phyloP scores from a whole-genome alignment of 2,797 vertebrate species.

The Poecilia wingei region DNA sequence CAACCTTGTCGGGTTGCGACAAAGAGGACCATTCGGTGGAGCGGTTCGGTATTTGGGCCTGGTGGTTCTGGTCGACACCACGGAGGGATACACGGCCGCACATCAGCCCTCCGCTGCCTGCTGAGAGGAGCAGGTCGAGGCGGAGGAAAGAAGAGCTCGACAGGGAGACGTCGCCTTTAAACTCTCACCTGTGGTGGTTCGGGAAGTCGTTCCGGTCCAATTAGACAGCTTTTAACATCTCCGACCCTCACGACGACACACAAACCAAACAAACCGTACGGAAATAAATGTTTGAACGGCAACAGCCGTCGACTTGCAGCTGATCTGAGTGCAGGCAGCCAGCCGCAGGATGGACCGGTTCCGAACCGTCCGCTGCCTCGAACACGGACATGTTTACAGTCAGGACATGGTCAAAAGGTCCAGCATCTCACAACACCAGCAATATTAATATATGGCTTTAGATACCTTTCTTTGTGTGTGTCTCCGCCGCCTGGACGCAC shows the following conservation, averaged over 20 bases:
- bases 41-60: background rate
- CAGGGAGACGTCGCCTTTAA: background rate
- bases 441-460: constrained; percentile 32
- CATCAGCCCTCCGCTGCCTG: constrained; percentile 1
- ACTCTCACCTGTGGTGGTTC: background rate
- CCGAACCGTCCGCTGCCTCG: constrained; percentile 1
- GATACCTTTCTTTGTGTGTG: constrained; percentile 86
- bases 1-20: background rate
- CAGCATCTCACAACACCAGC: background rate
- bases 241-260: background rate
- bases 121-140: background rate
- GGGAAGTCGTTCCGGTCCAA: background rate
- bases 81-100: background rate
- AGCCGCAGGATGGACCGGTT: background rate
- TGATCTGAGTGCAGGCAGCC: background rate
- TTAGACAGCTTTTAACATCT: background rate
- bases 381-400: background rate
- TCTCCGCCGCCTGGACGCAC: constrained; percentile 85
- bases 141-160: background rate
- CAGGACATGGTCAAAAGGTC: background rate
- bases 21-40: background rate
- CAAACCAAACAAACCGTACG: background rate
- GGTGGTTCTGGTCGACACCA: background rate
- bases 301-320: background rate
- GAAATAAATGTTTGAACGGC: background rate